phyloP scores from a whole-genome alignment of 1,140 invertebrate species.

The Drosophila ironensis region DNA sequence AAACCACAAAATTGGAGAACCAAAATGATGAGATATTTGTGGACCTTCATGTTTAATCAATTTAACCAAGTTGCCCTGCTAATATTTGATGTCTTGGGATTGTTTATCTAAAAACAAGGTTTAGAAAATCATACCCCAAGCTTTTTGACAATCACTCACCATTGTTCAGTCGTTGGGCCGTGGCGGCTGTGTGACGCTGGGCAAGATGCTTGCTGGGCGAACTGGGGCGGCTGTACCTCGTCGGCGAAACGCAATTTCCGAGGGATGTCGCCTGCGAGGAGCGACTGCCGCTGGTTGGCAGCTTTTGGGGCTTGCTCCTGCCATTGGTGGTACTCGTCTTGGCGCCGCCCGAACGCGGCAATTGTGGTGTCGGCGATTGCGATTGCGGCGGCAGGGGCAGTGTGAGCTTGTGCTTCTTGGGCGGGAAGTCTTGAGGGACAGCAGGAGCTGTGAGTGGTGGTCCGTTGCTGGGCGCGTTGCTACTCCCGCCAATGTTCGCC shows the following conservation, averaged over 20 bases:
- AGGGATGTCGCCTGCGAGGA: neutral
- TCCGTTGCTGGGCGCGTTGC: neutral
- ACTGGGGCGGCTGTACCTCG: slow-evolving; percentile 32
- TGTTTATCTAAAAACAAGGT: too few relatives aligned
- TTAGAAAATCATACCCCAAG: too few relatives aligned
- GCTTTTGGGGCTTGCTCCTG: slow-evolving; percentile 32
- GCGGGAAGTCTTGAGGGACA: slow-evolving; percentile 27
- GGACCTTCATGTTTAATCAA: too few relatives aligned
- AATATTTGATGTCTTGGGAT: too few relatives aligned
- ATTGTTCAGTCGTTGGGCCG: slow-evolving; percentile 55
- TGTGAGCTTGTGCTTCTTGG: slow-evolving; percentile 64
- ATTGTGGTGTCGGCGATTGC: neutral
- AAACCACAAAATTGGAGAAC: too few relatives aligned
- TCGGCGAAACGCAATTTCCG: slow-evolving; percentile 36
- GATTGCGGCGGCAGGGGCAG: slow-evolving; percentile 15
- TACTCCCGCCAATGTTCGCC: neutral
- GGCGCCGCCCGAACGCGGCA: neutral
- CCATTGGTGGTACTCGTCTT: neutral
- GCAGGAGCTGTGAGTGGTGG: neutral
- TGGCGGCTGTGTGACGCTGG: slow-evolving; percentile 66
- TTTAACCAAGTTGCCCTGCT: too few relatives aligned
- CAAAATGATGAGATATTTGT: too few relatives aligned
- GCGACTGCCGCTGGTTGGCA: neutral
- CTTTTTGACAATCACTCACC: slow-evolving; percentile 19
- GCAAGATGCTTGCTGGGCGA: slow-evolving; percentile 66